Evolutionary conservation across 2,797 vertebrate genomes (phyloP).

Genomic region (Protonibea diacanthus): DNA sequence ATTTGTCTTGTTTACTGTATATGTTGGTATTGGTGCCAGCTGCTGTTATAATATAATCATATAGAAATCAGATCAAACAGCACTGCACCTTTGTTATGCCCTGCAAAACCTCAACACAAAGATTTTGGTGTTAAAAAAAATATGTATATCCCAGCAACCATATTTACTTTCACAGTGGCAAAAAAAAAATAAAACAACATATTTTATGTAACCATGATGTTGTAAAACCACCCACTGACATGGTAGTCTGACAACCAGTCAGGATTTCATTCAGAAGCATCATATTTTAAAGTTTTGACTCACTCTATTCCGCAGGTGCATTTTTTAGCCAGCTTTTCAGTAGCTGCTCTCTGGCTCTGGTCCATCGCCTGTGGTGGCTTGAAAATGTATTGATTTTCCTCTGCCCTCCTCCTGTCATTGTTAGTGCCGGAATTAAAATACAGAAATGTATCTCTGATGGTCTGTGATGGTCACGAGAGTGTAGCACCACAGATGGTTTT

Average conservation of each 20-base stretch:
- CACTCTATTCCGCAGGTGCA: conserved; percentile 29
- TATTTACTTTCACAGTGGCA: conserved; percentile 4
- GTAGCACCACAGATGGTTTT: not conserved
- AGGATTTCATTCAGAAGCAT: conserved; percentile 17
- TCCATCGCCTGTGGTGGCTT: conserved; percentile 39
- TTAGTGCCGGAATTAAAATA: conserved; percentile 33
- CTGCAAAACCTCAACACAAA: too few species aligned
- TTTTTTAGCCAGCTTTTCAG: conserved; percentile 36
- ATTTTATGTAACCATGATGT: not conserved
- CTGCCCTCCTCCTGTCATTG: conserved; percentile 45
- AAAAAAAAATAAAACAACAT: conserved; percentile 21
- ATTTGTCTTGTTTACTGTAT: too few species aligned
- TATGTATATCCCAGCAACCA: not conserved
- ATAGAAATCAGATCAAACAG: too few species aligned
- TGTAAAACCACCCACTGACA: conserved; percentile 26
- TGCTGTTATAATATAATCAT: too few species aligned
- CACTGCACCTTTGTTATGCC: too few species aligned
- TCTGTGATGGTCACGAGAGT: conserved; percentile 24
- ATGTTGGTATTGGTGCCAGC: too few species aligned
- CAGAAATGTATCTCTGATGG: conserved; percentile 20
- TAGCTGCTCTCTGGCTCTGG: conserved; percentile 40
- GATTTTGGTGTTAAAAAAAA: not conserved
- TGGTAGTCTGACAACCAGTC: conserved; percentile 10
- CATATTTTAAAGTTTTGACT: conserved; percentile 31
- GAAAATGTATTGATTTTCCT: conserved; percentile 53